Percentiles rank a stretch among this genome's conserved stretches.
Evolutionary conservation across 2,888 invertebrate genomes (phyloP).

Genomic region (Nymphalis urticae): DNA sequence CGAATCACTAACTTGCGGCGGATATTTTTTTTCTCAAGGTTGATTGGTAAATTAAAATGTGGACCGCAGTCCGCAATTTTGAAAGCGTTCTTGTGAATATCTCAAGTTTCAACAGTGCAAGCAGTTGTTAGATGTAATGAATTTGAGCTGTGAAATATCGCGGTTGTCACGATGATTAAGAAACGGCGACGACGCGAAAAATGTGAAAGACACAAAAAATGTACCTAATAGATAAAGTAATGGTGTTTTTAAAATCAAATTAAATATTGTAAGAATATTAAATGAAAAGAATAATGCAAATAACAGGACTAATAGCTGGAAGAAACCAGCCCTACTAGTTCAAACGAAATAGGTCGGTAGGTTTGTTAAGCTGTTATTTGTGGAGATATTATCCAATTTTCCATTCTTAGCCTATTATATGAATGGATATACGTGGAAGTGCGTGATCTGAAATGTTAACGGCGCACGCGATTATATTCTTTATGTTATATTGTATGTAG

Average conservation of each 20-base stretch:
- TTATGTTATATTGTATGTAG: conserved; percentile 10
- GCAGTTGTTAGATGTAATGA: conserved; percentile 52
- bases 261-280: neutral
- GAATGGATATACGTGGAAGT: conserved; percentile 53
- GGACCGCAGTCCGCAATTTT: conserved; percentile 28
- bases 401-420: conserved; percentile 58
- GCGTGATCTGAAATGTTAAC: conserved; percentile 49
- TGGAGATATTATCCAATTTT: conserved; percentile 70
- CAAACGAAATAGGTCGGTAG: conserved; percentile 54
- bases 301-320: no score
- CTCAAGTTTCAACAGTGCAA: conserved; percentile 33
- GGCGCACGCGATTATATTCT: conserved; percentile 54
- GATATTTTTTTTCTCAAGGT: conserved; percentile 34
- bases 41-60: conserved; percentile 32
- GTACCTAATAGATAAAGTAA: neutral
- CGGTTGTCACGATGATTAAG: conserved; percentile 63
- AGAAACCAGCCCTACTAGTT: conserved; percentile 20
- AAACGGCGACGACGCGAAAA: conserved; percentile 48
- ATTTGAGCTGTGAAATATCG: conserved; percentile 59
- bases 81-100: conserved; percentile 35
- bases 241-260: neutral
- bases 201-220: conserved; percentile 20
- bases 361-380: conserved; percentile 56
- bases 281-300: neutral
- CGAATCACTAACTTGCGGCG: conserved; percentile 21